Evolutionary conservation across 2,113 vertebrate genomes (phyloP).

Genomic region (Centropristis striata): DNA sequence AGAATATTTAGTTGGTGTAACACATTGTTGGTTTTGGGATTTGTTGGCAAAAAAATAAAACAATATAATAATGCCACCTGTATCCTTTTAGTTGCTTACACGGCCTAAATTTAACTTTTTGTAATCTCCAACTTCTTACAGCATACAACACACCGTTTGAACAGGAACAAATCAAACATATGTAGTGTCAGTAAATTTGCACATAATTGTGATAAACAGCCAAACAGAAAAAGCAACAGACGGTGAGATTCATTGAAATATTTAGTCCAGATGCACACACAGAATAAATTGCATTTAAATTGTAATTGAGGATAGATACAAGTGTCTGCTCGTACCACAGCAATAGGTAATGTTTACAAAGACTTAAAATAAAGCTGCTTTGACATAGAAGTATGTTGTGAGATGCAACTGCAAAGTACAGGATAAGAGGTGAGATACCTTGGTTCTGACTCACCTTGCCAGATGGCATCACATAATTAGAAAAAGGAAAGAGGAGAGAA

Average conservation of each 20-base stretch:
- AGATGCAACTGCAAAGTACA: constrained; percentile 46
- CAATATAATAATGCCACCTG: neutral
- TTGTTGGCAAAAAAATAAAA: neutral
- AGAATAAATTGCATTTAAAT: neutral
- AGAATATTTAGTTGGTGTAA: neutral
- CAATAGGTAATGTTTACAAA: constrained; percentile 15
- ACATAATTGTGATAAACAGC: constrained; percentile 1
- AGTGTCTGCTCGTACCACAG: neutral
- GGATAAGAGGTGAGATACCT: constrained; percentile 11
- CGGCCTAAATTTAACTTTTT: no score
- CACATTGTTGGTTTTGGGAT: neutral
- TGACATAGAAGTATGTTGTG: constrained; percentile 13
- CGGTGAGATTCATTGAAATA: neutral
- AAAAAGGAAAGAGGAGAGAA: constrained; percentile 68
- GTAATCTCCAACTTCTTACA: neutral
- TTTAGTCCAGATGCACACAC: constrained; percentile 2
- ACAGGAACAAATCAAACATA: neutral
- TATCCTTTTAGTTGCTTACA: neutral
- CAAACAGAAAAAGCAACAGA: neutral
- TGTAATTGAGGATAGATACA: neutral
- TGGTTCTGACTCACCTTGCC: constrained; percentile 56
- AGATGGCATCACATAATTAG: constrained; percentile 84
- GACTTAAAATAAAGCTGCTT: constrained; percentile 2
- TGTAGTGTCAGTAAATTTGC: neutral
- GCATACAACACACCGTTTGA: neutral